Evolutionary conservation across 2,888 invertebrate genomes (phyloP).

Genomic region (Perizoma flavofasciatum): DNA sequence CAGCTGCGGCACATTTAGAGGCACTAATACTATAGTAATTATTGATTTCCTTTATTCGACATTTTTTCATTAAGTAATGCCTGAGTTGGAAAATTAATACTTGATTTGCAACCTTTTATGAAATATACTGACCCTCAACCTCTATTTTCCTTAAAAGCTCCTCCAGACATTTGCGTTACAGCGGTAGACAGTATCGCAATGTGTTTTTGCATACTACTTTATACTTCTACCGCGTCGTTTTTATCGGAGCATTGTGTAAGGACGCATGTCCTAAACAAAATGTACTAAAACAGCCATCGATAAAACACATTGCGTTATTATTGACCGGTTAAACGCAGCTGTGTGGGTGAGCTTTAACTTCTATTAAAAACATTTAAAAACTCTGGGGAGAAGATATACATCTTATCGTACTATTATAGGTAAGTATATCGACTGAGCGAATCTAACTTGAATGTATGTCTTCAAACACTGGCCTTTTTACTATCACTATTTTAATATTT

Average conservation of each 20-base stretch:
- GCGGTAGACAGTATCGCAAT: too few species aligned
- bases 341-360: background rate
- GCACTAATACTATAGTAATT: conserved; percentile 51
- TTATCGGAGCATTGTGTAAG: too few species aligned
- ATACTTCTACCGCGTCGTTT: too few species aligned
- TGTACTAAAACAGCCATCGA: too few species aligned
- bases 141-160: too few species aligned
- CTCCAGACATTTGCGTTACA: too few species aligned
- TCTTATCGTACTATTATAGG: conserved; percentile 1
- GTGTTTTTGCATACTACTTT: too few species aligned
- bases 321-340: too few species aligned
- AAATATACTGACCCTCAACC: background rate
- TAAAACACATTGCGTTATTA: too few species aligned
- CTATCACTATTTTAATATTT: conserved; percentile 62
- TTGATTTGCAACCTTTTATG: conserved; percentile 13
- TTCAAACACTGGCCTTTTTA: conserved; percentile 72
- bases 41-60: conserved; percentile 43
- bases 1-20: conserved; percentile 47
- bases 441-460: conserved; percentile 51
- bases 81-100: conserved; percentile 45
- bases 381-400: conserved; percentile 15
- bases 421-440: conserved; percentile 14
- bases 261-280: too few species aligned
- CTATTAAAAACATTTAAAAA: conserved; percentile 11
- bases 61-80: conserved; percentile 47